Evolutionary conservation across 2,113 vertebrate genomes (phyloP).

Genomic region (Antigone vipio): DNA sequence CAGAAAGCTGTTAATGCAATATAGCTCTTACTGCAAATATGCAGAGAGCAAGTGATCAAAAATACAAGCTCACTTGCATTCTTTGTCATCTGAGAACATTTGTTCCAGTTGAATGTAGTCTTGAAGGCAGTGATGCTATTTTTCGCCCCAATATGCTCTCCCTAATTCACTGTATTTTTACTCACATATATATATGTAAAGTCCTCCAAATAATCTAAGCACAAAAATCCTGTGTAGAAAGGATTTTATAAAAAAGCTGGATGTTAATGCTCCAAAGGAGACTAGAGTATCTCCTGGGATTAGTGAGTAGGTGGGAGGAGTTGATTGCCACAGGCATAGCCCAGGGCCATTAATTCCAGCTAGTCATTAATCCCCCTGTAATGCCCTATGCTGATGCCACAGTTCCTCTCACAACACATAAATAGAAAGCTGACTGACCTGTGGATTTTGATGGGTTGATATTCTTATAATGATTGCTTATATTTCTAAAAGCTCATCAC

Average conservation of each 20-base stretch:
- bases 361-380: conserved; percentile 42
- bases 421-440: neutral
- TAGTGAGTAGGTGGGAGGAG: conserved; percentile 30
- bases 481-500: neutral
- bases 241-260: neutral
- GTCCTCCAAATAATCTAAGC: neutral
- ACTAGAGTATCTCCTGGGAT: conserved; percentile 20
- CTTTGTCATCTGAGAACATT: neutral
- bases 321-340: conserved; percentile 15
- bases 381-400: conserved; percentile 13
- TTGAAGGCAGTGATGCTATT: neutral
- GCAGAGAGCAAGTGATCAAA: neutral
- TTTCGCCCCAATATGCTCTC: neutral
- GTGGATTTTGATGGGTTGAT: neutral
- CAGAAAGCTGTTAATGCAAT: neutral
- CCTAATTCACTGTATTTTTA: neutral
- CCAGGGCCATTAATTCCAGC: conserved; percentile 6
- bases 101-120: neutral
- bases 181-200: neutral
- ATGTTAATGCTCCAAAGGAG: neutral
- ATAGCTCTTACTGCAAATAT: neutral
- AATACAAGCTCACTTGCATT: neutral
- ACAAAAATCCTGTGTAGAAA: neutral
- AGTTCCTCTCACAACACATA: neutral
- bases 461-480: neutral